Evolutionary conservation across 1,140 invertebrate genomes (phyloP).

Genomic region (Ceratitis capitata): DNA sequence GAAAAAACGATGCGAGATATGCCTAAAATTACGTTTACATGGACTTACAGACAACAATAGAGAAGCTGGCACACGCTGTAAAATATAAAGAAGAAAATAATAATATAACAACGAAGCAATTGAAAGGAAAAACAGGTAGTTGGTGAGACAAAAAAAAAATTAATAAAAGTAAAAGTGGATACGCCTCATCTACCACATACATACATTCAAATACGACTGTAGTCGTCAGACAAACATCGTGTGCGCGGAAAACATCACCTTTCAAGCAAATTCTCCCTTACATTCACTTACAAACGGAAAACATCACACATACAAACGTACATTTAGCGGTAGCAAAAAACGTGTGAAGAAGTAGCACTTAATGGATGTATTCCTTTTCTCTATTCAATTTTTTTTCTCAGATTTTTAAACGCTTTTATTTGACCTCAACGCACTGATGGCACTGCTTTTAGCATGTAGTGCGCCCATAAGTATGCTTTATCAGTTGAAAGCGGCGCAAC

Average conservation of each 20-base stretch:
- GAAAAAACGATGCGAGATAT: neutral
- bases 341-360: neutral
- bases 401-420: neutral
- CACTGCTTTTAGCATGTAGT: neutral
- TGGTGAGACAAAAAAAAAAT: neutral
- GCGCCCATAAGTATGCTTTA: conserved; percentile 29
- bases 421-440: neutral
- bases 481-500: neutral
- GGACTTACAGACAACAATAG: neutral
- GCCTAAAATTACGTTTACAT: neutral
- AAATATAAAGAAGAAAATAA: neutral
- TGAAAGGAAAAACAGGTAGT: neutral
- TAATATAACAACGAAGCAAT: neutral
- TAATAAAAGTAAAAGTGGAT: neutral
- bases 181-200: neutral
- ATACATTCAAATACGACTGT: neutral
- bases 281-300: neutral
- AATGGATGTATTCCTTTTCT: neutral
- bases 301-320: neutral
- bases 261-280: neutral
- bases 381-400: neutral
- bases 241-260: neutral
- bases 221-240: neutral
- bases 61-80: neutral
- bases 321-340: neutral